A percentile compares a stretch with the other conserved stretches of the same genome.
Conservation (phyloP, 2,888 invertebrate genomes). For the Melangyna quadrimaculata region DNA sequence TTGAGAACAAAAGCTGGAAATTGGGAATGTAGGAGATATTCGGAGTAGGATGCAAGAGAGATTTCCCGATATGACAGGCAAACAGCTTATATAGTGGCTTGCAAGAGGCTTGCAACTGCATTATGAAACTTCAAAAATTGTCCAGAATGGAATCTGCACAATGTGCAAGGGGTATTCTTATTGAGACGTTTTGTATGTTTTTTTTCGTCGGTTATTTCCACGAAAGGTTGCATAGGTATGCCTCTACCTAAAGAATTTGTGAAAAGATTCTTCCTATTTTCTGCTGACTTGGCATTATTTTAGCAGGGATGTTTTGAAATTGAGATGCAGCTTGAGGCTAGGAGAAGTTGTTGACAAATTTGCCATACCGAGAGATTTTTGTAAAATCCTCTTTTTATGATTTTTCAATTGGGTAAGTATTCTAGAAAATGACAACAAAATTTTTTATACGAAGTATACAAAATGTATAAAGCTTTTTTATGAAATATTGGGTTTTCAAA, state of each 20-base stretch:
- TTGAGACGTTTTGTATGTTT: neutral
- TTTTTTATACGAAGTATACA: no score
- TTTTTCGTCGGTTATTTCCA: neutral
- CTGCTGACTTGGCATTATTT: neutral
- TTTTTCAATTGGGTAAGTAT: no score
- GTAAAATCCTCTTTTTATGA: no score
- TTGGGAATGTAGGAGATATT: constrained; percentile 34
- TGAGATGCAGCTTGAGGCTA: neutral
- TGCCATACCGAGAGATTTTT: no score
- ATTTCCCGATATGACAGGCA: constrained; percentile 51
- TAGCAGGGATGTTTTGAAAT: neutral
- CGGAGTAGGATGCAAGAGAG: constrained; percentile 39
- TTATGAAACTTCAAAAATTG: neutral
- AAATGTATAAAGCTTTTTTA: no score
- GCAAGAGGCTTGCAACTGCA: constrained; percentile 11
- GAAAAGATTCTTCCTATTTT: neutral
- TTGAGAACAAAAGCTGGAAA: constrained; percentile 29
- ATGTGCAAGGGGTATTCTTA: neutral
- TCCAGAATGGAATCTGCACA: constrained; percentile 2
- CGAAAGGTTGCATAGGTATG: neutral
- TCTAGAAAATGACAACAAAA: no score
- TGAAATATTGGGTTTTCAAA: no score
- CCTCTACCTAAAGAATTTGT: neutral
- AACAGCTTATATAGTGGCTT: constrained; percentile 41
- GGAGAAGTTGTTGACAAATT: no score